Evolutionary conservation across 2,113 vertebrate species (phyloP).

Genomic region (Tyto alba): DNA sequence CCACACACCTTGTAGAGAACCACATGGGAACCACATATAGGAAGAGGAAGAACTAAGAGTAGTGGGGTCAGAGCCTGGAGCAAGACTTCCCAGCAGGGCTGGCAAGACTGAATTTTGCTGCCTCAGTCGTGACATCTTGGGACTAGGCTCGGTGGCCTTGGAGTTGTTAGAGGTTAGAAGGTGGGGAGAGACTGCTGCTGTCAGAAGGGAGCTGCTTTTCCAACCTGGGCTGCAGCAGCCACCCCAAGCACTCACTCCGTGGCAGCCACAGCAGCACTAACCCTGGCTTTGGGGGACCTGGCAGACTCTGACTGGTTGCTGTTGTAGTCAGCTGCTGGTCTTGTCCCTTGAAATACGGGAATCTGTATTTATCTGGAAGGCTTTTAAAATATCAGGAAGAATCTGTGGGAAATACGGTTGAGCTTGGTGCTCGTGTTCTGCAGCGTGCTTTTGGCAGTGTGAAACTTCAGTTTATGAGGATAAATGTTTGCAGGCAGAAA

Average conservation of each 20-base stretch:
- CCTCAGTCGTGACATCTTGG: background rate
- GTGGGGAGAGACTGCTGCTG: background rate
- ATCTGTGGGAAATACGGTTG: background rate
- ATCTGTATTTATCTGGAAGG: background rate
- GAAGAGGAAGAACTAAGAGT: background rate
- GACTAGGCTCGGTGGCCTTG: background rate
- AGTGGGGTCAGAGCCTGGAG: constrained; percentile 4
- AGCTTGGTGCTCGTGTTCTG: background rate
- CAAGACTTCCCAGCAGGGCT: background rate
- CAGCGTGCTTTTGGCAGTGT: background rate
- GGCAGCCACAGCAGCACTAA: background rate
- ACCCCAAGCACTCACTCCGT: background rate
- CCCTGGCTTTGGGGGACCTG: background rate
- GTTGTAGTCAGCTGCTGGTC: background rate
- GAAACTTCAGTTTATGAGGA: background rate
- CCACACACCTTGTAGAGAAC: background rate
- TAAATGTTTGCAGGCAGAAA: background rate
- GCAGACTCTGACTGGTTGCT: background rate
- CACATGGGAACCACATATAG: background rate
- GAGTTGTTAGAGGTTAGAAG: background rate
- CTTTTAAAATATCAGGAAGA: background rate
- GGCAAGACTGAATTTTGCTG: background rate
- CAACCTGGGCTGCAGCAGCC: background rate
- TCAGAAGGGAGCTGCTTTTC: background rate
- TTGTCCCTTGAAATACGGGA: background rate